These are phyloP conservation scores for Clanis bilineata DNA, from an alignment of 2,888 invertebrate species.

Conservation along the genomic window DNA sequence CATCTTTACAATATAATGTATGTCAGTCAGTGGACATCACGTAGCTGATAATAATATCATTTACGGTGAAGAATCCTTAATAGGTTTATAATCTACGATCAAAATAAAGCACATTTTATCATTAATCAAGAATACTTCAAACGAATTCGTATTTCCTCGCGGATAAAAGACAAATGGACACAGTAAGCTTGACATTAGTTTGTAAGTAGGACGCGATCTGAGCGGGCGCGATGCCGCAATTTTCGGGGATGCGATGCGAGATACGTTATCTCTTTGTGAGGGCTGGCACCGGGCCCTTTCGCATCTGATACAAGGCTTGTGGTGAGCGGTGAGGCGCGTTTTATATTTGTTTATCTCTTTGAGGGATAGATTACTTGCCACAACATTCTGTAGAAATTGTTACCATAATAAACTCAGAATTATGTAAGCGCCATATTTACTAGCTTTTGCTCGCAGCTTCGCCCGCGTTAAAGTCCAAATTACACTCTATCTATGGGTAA, in stretches of 20 bases:
- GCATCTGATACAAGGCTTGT: constrained; percentile 14
- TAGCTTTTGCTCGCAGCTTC: too few species aligned
- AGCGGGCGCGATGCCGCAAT: constrained; percentile 16
- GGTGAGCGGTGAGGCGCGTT: constrained; percentile 21
- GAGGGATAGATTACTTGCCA: background rate
- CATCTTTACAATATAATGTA: too few species aligned
- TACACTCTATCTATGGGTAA: too few species aligned
- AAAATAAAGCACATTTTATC: background rate
- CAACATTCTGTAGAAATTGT: background rate
- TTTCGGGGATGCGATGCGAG: constrained; percentile 19
- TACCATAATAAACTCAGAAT: background rate
- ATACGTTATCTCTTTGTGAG: constrained; percentile 21
- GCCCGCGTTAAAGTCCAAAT: too few species aligned
- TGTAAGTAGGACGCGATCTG: constrained; percentile 1
- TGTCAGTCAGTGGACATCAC: too few species aligned
- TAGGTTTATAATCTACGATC: background rate
- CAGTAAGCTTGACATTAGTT: constrained; percentile 5
- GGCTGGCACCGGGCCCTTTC: constrained; percentile 12
- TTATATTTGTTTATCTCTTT: constrained; percentile 18
- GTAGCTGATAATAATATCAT: too few species aligned
- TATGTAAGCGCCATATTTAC: too few species aligned
- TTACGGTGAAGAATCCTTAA: too few species aligned
- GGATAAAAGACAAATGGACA: constrained; percentile 10
- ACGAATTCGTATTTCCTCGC: background rate
- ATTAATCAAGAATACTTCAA: background rate